phyloP scores from a whole-genome alignment of 1,140 invertebrate species.

The Nylanderia fulva region DNA sequence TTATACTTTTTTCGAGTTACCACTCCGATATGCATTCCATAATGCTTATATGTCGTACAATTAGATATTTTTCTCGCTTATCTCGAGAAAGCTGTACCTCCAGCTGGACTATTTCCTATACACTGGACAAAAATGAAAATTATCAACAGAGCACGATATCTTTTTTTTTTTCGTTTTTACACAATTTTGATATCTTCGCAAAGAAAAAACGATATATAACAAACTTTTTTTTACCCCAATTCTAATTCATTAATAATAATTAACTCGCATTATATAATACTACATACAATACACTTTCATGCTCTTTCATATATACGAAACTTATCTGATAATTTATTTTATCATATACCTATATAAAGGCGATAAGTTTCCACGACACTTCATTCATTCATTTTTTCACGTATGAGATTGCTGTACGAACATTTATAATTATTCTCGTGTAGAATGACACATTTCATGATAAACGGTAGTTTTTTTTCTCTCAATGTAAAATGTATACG shows the following conservation, averaged over 20 bases:
- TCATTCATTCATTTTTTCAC: conserved; percentile 47
- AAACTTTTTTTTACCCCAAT: conserved; percentile 66
- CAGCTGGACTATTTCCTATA: conserved; percentile 64
- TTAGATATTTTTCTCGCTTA: conserved; percentile 69
- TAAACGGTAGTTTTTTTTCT: not conserved
- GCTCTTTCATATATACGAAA: conserved; percentile 70
- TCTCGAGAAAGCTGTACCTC: conserved; percentile 71
- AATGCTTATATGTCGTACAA: conserved; percentile 54
- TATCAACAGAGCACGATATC: conserved; percentile 61
- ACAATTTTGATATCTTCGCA: conserved; percentile 67
- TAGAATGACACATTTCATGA: conserved; percentile 8
- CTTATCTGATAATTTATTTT: conserved; percentile 69
- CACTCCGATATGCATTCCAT: conserved; percentile 29
- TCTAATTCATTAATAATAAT: conserved; percentile 75
- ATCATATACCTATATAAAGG: conserved; percentile 62
- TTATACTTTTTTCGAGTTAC: conserved; percentile 48
- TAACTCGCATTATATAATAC: conserved; percentile 74
- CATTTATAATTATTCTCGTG: not conserved
- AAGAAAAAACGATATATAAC: conserved; percentile 71
- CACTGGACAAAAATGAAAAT: conserved; percentile 67
- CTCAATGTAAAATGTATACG: not conserved
- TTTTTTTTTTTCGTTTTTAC: conserved; percentile 59
- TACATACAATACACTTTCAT: conserved; percentile 77
- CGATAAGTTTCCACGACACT: conserved; percentile 61
- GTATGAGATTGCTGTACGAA: conserved; percentile 66